Evolutionary conservation across 2,113 vertebrate genomes (phyloP).

Genomic region (Brachionichthys hirsutus): DNA sequence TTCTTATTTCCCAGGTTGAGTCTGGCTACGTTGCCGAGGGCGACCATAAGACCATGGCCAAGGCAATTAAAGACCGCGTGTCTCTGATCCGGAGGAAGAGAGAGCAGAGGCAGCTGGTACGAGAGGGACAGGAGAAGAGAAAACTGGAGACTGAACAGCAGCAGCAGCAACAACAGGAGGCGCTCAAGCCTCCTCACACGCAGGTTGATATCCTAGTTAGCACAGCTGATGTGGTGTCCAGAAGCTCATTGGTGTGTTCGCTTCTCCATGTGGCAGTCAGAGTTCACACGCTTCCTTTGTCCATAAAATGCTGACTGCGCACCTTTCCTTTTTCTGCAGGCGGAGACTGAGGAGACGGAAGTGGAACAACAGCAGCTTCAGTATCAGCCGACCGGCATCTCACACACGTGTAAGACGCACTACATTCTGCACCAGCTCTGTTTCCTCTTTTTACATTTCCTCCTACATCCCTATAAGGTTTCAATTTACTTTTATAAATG

Average conservation of each 20-base stretch:
- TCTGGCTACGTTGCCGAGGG: conserved; percentile 98
- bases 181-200: conserved; percentile 41
- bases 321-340: conserved; percentile 68
- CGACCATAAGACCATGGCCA: conserved; percentile 99
- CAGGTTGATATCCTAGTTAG: conserved; percentile 47
- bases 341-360: conserved; percentile 89
- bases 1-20: conserved; percentile 82
- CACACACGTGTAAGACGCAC: conserved; percentile 83
- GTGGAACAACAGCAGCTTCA: conserved; percentile 88
- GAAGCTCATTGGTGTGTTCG: too few relatives aligned
- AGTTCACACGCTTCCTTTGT: too few relatives aligned
- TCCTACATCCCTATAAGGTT: too few relatives aligned
- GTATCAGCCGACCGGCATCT: conserved; percentile 84
- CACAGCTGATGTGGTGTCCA: neutral
- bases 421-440: neutral
- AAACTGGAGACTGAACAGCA: conserved; percentile 78
- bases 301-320: neutral
- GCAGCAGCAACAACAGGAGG: conserved; percentile 63
- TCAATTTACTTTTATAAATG: neutral
- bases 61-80: conserved; percentile 98
- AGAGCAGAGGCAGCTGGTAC: conserved; percentile 91
- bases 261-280: too few relatives aligned
- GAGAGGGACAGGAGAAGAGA: conserved; percentile 92
- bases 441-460: neutral
- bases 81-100: conserved; percentile 93